phyloP scores from a whole-genome alignment of 92 coral and sea anemone genomes.

The Porites rus region DNA sequence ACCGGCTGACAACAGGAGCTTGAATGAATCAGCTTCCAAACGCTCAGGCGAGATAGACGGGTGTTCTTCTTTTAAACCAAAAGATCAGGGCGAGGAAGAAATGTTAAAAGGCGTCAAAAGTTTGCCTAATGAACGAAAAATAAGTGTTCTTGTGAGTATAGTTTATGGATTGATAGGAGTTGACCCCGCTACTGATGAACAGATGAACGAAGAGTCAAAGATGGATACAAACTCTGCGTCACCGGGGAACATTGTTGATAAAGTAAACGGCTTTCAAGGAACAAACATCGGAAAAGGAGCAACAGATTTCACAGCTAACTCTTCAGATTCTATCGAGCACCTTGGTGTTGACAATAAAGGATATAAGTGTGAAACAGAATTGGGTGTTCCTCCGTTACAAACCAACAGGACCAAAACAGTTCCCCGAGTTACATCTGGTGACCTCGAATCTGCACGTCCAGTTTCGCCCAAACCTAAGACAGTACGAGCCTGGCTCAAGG shows the following conservation, averaged over 20 bases:
- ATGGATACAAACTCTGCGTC: not conserved
- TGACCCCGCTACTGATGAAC: not conserved
- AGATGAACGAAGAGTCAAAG: not conserved
- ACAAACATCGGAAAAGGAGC: not conserved
- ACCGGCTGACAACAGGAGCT: too few species aligned
- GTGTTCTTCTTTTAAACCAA: too few species aligned
- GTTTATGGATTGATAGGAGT: not conserved
- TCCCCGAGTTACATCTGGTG: not conserved
- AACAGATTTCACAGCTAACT: not conserved
- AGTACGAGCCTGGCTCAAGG: slow-evolving; percentile 9
- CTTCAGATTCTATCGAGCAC: not conserved
- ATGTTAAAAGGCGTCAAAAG: not conserved
- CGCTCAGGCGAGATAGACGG: not conserved
- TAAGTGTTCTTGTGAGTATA: not conserved
- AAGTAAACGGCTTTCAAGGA: not conserved
- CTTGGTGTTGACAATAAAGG: not conserved
- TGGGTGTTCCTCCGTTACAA: too few species aligned
- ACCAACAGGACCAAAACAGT: too few species aligned
- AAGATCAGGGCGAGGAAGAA: not conserved
- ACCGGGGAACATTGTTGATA: too few species aligned
- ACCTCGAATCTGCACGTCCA: not conserved
- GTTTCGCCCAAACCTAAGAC: not conserved
- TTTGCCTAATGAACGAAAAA: not conserved
- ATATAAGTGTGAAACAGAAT: not conserved
- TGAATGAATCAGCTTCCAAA: not conserved